Evolutionary conservation across 1,140 invertebrate species (phyloP), one percentile per base, ranked within the genome.

Genomic region (Plectus sambesii): DNA sequence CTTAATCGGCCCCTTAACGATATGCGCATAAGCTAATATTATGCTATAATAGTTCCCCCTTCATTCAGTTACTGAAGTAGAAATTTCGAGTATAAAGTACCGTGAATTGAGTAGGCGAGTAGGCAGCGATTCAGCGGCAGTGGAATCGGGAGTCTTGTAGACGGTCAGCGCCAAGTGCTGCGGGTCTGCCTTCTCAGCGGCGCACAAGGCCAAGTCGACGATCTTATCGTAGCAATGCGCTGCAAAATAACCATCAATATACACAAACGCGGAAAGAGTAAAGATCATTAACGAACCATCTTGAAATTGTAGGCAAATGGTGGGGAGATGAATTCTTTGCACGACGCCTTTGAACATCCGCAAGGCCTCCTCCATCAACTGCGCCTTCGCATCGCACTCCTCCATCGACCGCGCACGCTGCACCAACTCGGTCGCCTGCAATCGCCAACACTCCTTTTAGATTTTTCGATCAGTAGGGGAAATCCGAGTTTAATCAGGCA

Each of bases 131-230:
- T n/a, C n/a, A n/a, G n/a, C n/a, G n/a, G n/a, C n/a, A n/a, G n/a
- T n/a, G n/a, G n/a, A n/a, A n/a, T n/a, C n/a, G n/a, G n/a, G n/a
- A n/a, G n/a, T n/a, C n/a, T n/a, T n/a, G 66, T 93, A 92, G 73
- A 80, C 93, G 70, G 88, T 83, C 9, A 86, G 68, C 1, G 85
- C 90, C 24, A 85, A 78, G 55, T 85, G 81, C 48, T 87, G 83
- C 0, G 87, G 84, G 74, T 97, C 90, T 20, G 82, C 73, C 68
- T 83, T 85, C 30, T 79, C 74, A 1, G 86, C 87, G 65, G 84
- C 85, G 2, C 80, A 79, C 0, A 84, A 75, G 62, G 84, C 84
- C 3, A 97, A 70, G 62, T 94, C 85, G 9, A 94, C 80, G 6
- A 94, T 82, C 1, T 86, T 87, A 23, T 81, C 77, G 66, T 86